phyloP scores from a whole-genome alignment of 2,797 vertebrate species.

The Myiotriccus ornatus region DNA sequence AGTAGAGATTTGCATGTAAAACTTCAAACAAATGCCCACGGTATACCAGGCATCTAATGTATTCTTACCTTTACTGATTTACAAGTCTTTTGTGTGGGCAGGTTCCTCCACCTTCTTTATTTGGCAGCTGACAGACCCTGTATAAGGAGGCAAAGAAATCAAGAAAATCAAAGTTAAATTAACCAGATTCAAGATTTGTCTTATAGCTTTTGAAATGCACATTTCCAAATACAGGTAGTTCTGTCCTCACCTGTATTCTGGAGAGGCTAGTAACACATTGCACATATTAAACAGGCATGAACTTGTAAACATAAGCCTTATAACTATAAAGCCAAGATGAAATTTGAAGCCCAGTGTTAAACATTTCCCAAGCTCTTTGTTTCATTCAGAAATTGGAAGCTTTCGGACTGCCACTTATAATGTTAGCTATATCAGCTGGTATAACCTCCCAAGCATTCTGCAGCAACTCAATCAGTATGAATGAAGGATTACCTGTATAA shows the following conservation, averaged over 20 bases:
- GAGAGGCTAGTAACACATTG: neutral
- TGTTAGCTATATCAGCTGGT: neutral
- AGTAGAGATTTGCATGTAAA: neutral
- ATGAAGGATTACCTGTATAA: neutral
- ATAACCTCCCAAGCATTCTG: neutral
- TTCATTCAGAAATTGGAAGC: neutral
- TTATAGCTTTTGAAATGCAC: neutral
- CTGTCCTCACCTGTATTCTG: neutral
- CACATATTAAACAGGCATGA: neutral
- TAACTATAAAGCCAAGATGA: neutral
- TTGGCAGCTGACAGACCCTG: slow-evolving; percentile 85
- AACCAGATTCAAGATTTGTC: neutral
- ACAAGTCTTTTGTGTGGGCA: slow-evolving; percentile 86
- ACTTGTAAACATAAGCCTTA: neutral
- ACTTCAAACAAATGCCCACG: neutral
- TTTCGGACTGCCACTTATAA: neutral
- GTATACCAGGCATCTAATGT: neutral
- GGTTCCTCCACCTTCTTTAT: slow-evolving; percentile 76
- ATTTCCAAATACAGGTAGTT: neutral
- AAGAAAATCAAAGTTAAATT: neutral
- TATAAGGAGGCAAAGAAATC: slow-evolving; percentile 42
- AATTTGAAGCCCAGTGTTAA: neutral
- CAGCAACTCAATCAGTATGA: neutral
- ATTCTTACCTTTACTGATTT: slow-evolving; percentile 77
- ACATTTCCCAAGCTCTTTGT: neutral